Conservation (phyloP, 2,113 vertebrate genomes). For the Tenrec ecaudatus region DNA sequence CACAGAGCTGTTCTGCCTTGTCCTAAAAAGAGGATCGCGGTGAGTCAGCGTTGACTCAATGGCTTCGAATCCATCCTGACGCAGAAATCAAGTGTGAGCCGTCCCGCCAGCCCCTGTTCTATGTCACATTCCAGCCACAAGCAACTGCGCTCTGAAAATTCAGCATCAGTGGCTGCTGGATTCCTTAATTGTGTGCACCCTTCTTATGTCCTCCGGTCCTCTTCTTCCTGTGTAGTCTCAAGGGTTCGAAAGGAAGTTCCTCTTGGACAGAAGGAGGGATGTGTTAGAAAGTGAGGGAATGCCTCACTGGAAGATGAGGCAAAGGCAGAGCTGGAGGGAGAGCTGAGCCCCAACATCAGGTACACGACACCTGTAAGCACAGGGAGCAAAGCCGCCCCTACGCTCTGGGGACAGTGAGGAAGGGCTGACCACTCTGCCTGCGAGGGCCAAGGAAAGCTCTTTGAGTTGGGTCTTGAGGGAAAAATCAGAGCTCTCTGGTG, state of each 20-base stretch:
- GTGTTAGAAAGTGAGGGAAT: background rate
- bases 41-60: no score
- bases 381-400: background rate
- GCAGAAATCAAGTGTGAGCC: background rate
- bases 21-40: no score
- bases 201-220: background rate
- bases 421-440: background rate
- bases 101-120: rapidly evolving
- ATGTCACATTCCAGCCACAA: background rate
- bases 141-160: background rate
- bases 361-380: background rate
- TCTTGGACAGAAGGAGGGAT: background rate
- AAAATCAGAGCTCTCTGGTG: background rate
- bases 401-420: background rate
- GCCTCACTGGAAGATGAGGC: background rate
- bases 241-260: background rate
- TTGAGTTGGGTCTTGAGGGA: background rate
- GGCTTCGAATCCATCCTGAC: no score
- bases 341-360: background rate
- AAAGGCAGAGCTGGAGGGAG: background rate
- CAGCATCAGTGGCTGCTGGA: background rate
- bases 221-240: background rate
- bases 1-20: no score
- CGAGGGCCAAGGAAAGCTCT: slow-evolving; percentile 3
- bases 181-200: background rate